Evolutionary conservation across 2,113 vertebrate genomes (phyloP).

Genomic region (Oreotragus oreotragus): DNA sequence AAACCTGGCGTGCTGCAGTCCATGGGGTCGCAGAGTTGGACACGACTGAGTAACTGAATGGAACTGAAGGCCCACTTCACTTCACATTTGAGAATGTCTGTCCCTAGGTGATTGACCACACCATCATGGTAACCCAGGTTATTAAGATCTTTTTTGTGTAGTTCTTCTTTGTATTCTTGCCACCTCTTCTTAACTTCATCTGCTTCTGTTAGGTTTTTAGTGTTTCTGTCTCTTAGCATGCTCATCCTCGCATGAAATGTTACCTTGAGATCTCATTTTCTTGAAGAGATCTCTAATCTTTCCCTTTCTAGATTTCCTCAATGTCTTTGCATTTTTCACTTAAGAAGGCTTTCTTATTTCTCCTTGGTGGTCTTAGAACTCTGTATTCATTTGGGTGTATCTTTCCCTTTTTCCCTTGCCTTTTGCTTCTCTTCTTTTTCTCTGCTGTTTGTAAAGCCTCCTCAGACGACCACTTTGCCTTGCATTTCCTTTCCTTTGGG

Average conservation of each 20-base stretch:
- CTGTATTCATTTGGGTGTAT: background rate
- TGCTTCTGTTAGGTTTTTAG: too few species aligned
- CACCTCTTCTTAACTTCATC: too few species aligned
- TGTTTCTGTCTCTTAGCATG: background rate
- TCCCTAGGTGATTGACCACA: too few species aligned
- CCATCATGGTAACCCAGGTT: too few species aligned
- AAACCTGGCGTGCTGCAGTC: too few species aligned
- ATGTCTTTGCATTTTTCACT: background rate
- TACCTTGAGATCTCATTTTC: background rate
- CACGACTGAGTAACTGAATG: too few species aligned
- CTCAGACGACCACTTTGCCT: background rate
- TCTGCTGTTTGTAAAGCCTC: background rate
- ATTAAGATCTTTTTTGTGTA: too few species aligned
- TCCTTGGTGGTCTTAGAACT: background rate
- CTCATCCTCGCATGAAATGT: background rate
- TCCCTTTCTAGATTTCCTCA: background rate
- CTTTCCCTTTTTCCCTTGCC: background rate
- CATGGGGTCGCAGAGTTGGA: too few species aligned
- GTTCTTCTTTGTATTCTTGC: too few species aligned
- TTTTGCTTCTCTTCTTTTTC: background rate
- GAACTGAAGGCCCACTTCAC: too few species aligned
- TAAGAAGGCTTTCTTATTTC: background rate
- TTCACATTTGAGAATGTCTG: too few species aligned
- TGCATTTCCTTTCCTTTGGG: background rate
- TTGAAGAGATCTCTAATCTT: background rate